phyloP scores from a whole-genome alignment of 1,140 invertebrate genomes.

The Eriosoma lanigerum region DNA sequence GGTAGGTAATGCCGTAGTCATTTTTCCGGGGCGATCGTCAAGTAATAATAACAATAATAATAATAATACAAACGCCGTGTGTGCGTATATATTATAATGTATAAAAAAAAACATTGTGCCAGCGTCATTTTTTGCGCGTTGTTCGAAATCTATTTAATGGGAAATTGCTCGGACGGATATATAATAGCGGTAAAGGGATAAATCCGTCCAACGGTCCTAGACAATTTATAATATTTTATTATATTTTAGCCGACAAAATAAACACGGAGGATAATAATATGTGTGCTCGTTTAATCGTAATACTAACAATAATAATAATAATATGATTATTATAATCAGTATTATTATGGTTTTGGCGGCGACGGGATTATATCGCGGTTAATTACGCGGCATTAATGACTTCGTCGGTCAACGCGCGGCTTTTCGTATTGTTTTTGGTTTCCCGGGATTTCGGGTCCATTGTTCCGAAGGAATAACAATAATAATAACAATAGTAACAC shows the following conservation, averaged over 20 bases:
- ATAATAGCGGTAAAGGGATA: no score
- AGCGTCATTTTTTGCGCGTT: no score
- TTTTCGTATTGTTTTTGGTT: slow-evolving; percentile 40
- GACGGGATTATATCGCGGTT: slow-evolving; percentile 37
- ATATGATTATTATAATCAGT: slow-evolving; percentile 4
- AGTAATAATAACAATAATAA: no score
- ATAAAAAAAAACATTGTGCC: no score
- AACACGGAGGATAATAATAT: background rate
- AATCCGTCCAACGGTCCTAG: background rate
- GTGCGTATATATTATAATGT: no score
- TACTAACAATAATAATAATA: background rate
- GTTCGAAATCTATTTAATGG: background rate
- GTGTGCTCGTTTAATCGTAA: background rate
- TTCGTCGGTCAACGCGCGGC: background rate
- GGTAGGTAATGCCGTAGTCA: no score
- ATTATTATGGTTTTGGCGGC: background rate
- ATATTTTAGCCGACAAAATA: background rate
- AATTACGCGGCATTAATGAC: slow-evolving; percentile 45
- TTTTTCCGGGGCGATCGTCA: background rate
- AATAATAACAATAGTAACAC: slow-evolving; percentile 37
- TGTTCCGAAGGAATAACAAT: slow-evolving; percentile 43
- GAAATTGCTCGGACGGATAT: background rate
- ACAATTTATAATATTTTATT: background rate
- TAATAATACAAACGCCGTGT: no score
- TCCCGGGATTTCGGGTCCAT: slow-evolving; percentile 18